Evolutionary conservation across 1,140 invertebrate genomes (phyloP).

Genomic region (Sitodiplosis mosellana): DNA sequence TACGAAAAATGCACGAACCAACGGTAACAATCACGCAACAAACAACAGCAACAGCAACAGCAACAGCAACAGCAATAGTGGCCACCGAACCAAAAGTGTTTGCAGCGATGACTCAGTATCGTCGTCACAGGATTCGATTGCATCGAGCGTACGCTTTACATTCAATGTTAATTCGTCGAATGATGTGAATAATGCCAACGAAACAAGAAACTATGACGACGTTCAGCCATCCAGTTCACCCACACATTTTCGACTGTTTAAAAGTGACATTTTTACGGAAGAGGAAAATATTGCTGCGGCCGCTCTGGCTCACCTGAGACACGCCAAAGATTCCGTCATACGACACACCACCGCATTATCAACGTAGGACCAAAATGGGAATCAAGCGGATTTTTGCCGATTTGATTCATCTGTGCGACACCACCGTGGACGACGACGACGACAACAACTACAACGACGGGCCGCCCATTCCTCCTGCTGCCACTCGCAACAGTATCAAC

Average conservation of each 20-base stretch:
- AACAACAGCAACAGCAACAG: background rate
- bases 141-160: background rate
- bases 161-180: background rate
- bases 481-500: background rate
- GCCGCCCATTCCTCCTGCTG: too few relatives aligned
- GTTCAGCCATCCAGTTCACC: constrained; percentile 12
- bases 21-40: background rate
- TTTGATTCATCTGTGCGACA: background rate
- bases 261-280: constrained; percentile 12
- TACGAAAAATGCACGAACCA: background rate
- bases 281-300: constrained; percentile 25
- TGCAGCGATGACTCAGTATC: background rate
- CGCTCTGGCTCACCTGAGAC: constrained; percentile 20
- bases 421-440: too few relatives aligned
- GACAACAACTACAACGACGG: too few relatives aligned
- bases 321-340: constrained; percentile 22
- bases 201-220: constrained; percentile 11
- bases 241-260: background rate
- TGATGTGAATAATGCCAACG: background rate
- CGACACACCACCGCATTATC: constrained; percentile 19
- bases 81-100: background rate
- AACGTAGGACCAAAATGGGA: background rate
- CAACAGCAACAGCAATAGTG: background rate
- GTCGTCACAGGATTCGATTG: background rate
- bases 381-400: too few relatives aligned